Percentiles rank a stretch among this genome's conserved stretches.
Conservation (phyloP, 2,797 vertebrate genomes). For the Pangasius larnaudii region DNA sequence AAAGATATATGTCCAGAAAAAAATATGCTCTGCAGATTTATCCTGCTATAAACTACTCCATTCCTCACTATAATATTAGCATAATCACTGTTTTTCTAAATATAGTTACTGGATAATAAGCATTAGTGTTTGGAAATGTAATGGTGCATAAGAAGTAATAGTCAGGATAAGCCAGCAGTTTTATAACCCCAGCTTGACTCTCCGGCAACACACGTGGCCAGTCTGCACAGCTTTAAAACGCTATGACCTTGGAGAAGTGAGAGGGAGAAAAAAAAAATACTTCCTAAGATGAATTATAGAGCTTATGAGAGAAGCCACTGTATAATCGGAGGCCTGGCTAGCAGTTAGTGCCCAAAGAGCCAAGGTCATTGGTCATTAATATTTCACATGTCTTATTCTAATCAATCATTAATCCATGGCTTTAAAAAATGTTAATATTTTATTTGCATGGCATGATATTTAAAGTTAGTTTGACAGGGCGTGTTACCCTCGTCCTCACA, state of each 20-base stretch:
- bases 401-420: slow-evolving; percentile 54
- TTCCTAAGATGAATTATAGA: slow-evolving; percentile 54
- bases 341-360: slow-evolving; percentile 51
- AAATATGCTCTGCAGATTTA: background rate
- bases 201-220: slow-evolving; percentile 10
- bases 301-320: slow-evolving; percentile 42
- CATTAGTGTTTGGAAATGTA: background rate
- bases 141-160: background rate
- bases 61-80: background rate
- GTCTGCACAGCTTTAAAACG: slow-evolving; percentile 34
- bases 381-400: slow-evolving; percentile 48
- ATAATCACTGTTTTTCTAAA: background rate
- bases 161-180: slow-evolving; percentile 22
- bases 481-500: slow-evolving; percentile 18
- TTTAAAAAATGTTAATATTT: slow-evolving; percentile 34
- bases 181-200: background rate
- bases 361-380: slow-evolving; percentile 48
- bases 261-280: background rate
- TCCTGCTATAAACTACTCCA: background rate
- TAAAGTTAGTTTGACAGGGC: slow-evolving; percentile 3
- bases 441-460: slow-evolving; percentile 24
- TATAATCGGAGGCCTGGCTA: slow-evolving; percentile 44
- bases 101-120: background rate
- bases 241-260: slow-evolving; percentile 19
- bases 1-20: background rate